Base-by-base conservation (phyloP, 2,113 vertebrate species). In the Notothenia coriiceps region DNA sequence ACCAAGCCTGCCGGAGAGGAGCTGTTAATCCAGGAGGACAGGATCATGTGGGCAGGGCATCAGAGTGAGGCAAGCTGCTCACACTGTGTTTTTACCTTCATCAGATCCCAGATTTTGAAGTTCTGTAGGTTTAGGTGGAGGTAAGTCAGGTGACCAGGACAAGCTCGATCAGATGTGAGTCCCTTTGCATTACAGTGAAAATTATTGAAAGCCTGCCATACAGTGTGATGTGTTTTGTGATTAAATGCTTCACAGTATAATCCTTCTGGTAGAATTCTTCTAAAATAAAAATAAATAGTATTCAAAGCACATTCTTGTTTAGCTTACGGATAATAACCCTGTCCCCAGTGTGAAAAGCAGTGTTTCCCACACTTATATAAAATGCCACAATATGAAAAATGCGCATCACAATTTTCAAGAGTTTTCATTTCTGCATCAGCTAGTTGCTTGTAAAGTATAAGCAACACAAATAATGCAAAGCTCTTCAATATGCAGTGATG, bases 11-110 rank as follows among this genome's bases (percentile, higher is more conserved):
- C 66, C 12, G 92, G 94, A 71, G 80, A 92, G 59, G 93, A 95
- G 70, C 92, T 95, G 81, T 68, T 92, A 79, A 93, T 95, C 82
- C 70, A 94, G 74, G 89, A 95, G 49, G 80, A 91, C 72, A 74
- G 47, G 65, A 92, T 94, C 64, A 86, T 92, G 5, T 95, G 94
- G 94, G 86, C 86, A 20, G 90, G 92, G 20, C 90, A 93, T 84
- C 92, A 92, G 81, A 94, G 85, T 78, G 90, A 95, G 94, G 95
- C 93, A 95, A 95, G 93, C 89, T 88, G 91, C 87, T 92, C 85
- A 90, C 89, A 93, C 70, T 92, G 91, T 94, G 92, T 94, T 89
- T 94, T 94, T 92, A 89, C 87, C 75, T 93, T 91, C 93, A 92
- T 95, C 91, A 94, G 91, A 90, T 91, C 85, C 83, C 93, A 93